Evolutionary conservation across 1,140 invertebrate genomes (phyloP).

Genomic region (Rhagoletis zephyria): DNA sequence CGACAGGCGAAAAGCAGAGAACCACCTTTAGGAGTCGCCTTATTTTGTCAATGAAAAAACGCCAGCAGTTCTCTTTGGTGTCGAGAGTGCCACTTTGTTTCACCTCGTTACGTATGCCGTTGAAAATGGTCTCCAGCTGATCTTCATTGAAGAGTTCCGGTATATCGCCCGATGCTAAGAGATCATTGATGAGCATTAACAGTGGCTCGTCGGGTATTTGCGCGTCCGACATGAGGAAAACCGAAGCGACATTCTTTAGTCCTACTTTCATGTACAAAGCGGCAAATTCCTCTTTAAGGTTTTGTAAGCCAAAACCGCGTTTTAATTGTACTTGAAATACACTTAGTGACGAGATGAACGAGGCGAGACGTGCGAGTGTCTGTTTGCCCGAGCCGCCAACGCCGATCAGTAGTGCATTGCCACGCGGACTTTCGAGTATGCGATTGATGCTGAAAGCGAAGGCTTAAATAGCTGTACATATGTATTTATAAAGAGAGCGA

Average conservation of each 20-base stretch:
- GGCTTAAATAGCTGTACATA: too few species aligned
- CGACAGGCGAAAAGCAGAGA: conserved; percentile 93
- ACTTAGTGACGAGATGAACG: conserved; percentile 91
- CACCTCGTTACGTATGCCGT: conserved; percentile 87
- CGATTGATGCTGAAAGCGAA: conserved; percentile 83
- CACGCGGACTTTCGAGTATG: conserved; percentile 91
- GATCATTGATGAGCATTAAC: conserved; percentile 94
- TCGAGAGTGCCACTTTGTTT: conserved; percentile 82
- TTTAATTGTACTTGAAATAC: conserved; percentile 93
- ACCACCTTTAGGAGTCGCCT: conserved; percentile 82
- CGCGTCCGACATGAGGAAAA: conserved; percentile 95
- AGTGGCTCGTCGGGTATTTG: conserved; percentile 93
- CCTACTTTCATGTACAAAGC: conserved; percentile 89
- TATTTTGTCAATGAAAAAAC: conserved; percentile 93
- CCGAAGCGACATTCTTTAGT: conserved; percentile 88
- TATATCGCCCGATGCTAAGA: conserved; percentile 94
- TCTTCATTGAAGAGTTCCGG: conserved; percentile 92
- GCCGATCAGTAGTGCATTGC: conserved; percentile 92
- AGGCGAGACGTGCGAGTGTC: conserved; percentile 88
- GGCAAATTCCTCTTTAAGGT: conserved; percentile 88
- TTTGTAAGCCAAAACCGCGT: conserved; percentile 88
- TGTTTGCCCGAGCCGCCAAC: conserved; percentile 97
- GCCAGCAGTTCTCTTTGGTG: conserved; percentile 95
- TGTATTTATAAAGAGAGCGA: too few species aligned
- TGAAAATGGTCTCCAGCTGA: conserved; percentile 91